These are phyloP conservation scores for Heliconius congener DNA, from an alignment of 1,140 invertebrate species.

Conservation along the genomic window DNA sequence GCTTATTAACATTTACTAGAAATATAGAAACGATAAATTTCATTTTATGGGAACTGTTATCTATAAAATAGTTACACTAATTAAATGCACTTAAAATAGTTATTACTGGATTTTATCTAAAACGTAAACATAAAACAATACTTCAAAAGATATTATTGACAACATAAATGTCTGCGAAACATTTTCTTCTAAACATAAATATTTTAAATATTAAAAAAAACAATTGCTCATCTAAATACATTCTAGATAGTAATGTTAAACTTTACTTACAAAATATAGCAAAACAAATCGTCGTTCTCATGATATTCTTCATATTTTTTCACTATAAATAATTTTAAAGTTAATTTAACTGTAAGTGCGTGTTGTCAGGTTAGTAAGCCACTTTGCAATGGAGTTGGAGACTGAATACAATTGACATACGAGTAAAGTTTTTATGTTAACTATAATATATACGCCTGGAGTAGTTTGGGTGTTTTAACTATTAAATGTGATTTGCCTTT, in stretches of 20 bases:
- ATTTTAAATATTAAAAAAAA: slow-evolving; percentile 14
- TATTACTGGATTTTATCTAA: background rate
- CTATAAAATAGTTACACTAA: background rate
- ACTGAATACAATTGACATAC: background rate
- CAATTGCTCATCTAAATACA: background rate
- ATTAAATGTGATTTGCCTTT: background rate
- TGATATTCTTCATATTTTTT: slow-evolving; percentile 23
- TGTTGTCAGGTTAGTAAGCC: background rate
- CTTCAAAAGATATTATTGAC: too few species aligned
- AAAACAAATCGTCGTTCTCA: slow-evolving; percentile 49
- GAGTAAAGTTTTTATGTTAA: background rate
- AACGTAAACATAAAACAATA: too few species aligned
- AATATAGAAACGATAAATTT: background rate
- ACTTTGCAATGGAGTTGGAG: background rate
- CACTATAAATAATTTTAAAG: background rate
- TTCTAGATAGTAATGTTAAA: background rate
- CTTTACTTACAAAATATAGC: slow-evolving; percentile 50
- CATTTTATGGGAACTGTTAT: background rate
- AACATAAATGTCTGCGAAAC: too few species aligned
- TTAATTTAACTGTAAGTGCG: slow-evolving; percentile 2
- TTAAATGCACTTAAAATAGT: background rate
- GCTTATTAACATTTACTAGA: background rate
- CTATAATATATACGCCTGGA: background rate
- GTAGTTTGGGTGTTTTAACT: background rate
- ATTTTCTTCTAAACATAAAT: background rate